Evolutionary conservation across 1,140 invertebrate species (phyloP).

Genomic region (Hyposmocoma kahamanoa): DNA sequence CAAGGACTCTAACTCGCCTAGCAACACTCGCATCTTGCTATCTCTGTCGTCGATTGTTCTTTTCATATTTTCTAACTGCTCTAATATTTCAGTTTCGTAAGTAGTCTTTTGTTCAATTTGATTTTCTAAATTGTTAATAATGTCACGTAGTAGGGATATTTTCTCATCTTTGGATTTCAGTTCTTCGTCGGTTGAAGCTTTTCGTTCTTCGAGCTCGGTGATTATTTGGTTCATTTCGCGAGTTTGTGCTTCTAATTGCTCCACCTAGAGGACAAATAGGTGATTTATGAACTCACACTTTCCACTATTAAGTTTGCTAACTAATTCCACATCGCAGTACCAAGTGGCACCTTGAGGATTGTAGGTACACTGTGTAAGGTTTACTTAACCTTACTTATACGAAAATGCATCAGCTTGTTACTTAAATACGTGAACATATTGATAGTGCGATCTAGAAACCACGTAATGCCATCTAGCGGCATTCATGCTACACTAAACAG

Average conservation of each 20-base stretch:
- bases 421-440: too few species aligned
- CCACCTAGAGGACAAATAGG: constrained; percentile 79
- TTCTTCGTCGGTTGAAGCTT: constrained; percentile 77
- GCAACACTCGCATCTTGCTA: constrained; percentile 47
- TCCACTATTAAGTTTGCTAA: too few species aligned
- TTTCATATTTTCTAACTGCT: constrained; percentile 56
- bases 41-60: constrained; percentile 61
- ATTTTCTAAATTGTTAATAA: constrained; percentile 83
- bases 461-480: too few species aligned
- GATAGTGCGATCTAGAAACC: too few species aligned
- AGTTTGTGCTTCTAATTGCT: constrained; percentile 80
- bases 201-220: constrained; percentile 74
- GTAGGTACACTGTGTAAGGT: too few species aligned
- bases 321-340: too few species aligned
- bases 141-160: constrained; percentile 81
- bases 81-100: constrained; percentile 58
- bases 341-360: too few species aligned
- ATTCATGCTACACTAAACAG: too few species aligned
- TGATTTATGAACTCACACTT: too few species aligned
- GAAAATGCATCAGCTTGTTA: too few species aligned
- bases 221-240: constrained; percentile 78
- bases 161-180: constrained; percentile 82
- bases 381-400: too few species aligned
- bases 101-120: constrained; percentile 79
- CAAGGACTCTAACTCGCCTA: constrained; percentile 54